Evolutionary conservation across 2,113 vertebrate species (phyloP).

Genomic region (Scartelaos histophorus): DNA sequence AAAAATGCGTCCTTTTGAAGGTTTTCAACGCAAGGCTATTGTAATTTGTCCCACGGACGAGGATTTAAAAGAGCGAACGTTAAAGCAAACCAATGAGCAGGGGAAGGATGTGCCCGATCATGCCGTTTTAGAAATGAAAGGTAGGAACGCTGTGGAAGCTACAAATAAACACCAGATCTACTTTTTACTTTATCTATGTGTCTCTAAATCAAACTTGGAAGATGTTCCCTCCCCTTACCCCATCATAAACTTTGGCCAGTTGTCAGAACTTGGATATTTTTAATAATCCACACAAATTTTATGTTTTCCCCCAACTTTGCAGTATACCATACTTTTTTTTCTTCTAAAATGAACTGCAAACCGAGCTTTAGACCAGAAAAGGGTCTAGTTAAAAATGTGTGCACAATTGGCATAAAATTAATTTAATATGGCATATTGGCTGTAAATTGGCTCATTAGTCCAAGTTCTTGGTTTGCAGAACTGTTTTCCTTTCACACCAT

Average conservation of each 20-base stretch:
- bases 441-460: slow-evolving; percentile 31
- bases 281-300: slow-evolving; percentile 56
- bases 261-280: slow-evolving; percentile 65
- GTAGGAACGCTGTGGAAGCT: slow-evolving; percentile 84
- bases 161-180: slow-evolving; percentile 78
- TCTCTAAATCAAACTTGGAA: slow-evolving; percentile 78
- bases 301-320: slow-evolving; percentile 42
- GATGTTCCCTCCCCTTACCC: slow-evolving; percentile 45
- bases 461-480: slow-evolving; percentile 68
- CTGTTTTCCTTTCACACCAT: slow-evolving; percentile 52
- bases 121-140: slow-evolving; percentile 97
- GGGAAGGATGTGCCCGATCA: slow-evolving; percentile 96
- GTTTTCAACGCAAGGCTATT: slow-evolving; percentile 95
- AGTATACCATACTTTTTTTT: slow-evolving; percentile 51
- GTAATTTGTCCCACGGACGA: slow-evolving; percentile 95
- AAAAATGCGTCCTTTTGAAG: slow-evolving; percentile 98
- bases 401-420: slow-evolving; percentile 31
- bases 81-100: slow-evolving; percentile 93
- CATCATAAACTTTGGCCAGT: slow-evolving; percentile 64
- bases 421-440: slow-evolving; percentile 31
- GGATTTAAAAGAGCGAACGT: slow-evolving; percentile 91
- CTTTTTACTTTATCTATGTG: slow-evolving; percentile 72
- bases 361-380: slow-evolving; percentile 33
- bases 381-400: background rate
- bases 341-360: slow-evolving; percentile 63